Base-by-base conservation (phyloP, 2,888 invertebrate genomes). In the Meliscaeva auricollis region DNA sequence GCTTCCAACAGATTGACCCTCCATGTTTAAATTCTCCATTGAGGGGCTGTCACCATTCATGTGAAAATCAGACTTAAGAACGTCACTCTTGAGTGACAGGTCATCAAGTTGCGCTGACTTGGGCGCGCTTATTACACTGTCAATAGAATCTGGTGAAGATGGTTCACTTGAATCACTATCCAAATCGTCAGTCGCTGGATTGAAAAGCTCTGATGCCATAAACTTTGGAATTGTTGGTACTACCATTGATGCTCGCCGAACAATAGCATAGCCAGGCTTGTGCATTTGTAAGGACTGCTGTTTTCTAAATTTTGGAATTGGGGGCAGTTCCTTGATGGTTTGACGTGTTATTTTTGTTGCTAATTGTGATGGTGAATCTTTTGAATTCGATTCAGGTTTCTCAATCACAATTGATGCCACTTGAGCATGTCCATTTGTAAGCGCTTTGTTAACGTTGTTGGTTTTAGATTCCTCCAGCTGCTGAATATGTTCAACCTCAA, bases 131-230 rank as follows among this genome's bases (percentile, higher is more conserved):
- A 97, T 96, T 0, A 97, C 97, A 89, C 97, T 97, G 88, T 97
- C 97, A 1, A 96, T 95, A 2, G 97, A 97, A 90, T 97, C 97
- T 2, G 97, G 97, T 0, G 97, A 97, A 0, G 97, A 97, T 11
- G 92, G 91, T 11, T 97, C 96, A 89, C 96, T 97, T 0, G 97
- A 97, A 90, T 97, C 97, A 89, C 97, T 97, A 90, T 97, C 97
- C 91, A 97, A 94, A 89, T 98, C 97, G 90, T 98, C 97, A 6
- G 96, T 97, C 89, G 97, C 97, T 1, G 97, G 97, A 92, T 98
- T 97, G 90, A 97, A 98, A 3, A 97, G 93, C 90, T 97, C 97
- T 75, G 97, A 91, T 1, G 96, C 95, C 89, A 97, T 93, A 15
- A 97, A 92, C 87, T 96, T 95, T 0, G 97, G 96, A 74, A 96